Evolutionary conservation across 2,113 vertebrate species (phyloP).

Genomic region (Dipodomys merriami): DNA sequence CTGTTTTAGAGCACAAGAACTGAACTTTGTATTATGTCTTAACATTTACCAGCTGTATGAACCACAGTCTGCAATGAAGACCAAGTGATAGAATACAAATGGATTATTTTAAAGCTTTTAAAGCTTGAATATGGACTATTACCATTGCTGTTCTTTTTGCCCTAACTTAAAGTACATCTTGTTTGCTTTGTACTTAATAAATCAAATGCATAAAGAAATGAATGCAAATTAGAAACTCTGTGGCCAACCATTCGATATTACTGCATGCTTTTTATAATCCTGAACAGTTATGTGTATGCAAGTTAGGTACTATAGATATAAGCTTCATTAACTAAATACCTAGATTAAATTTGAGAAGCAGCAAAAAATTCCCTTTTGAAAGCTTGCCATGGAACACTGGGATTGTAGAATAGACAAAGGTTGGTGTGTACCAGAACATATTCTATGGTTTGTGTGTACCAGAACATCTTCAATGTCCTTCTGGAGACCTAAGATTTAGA

Average conservation of each 20-base stretch:
- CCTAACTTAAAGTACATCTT: neutral
- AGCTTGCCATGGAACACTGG: neutral
- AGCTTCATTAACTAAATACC: neutral
- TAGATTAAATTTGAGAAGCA: neutral
- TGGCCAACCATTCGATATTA: neutral
- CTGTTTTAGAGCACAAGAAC: neutral
- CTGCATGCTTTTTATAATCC: neutral
- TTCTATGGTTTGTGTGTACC: neutral
- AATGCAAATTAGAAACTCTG: neutral
- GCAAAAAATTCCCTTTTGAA: neutral
- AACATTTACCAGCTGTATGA: conserved; percentile 26
- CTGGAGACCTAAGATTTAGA: conserved; percentile 54
- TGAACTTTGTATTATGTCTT: conserved; percentile 20
- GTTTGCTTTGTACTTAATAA: neutral
- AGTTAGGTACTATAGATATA: neutral
- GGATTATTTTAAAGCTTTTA: neutral
- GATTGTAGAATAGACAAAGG: neutral
- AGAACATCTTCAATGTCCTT: neutral
- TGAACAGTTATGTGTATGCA: neutral
- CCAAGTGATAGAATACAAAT: neutral
- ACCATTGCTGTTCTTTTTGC: neutral
- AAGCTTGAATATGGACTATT: neutral
- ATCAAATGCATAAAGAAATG: neutral
- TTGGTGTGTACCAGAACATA: neutral
- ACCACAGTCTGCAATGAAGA: neutral